phyloP scores from a whole-genome alignment of 1,140 invertebrate species.

The Ceratoteleas bidentatus region DNA sequence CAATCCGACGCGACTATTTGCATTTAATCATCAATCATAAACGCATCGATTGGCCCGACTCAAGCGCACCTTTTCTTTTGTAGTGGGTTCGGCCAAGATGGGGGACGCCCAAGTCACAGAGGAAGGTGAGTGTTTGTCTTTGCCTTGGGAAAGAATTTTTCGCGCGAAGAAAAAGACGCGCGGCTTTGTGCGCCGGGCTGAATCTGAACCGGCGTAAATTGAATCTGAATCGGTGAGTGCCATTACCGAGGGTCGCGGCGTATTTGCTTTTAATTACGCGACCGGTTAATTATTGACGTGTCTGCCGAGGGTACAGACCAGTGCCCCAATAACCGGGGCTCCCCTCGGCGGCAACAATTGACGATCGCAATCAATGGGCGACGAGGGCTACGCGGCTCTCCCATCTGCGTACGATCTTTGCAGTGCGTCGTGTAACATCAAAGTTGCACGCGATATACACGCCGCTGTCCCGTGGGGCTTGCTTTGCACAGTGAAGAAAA shows the following conservation, averaged over 20 bases:
- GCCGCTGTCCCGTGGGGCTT: constrained; percentile 62
- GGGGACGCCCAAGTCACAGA: constrained; percentile 82
- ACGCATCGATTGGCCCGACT: constrained; percentile 26
- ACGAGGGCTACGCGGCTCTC: constrained; percentile 38
- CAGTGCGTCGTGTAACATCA: constrained; percentile 76
- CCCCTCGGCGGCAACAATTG: constrained; percentile 71
- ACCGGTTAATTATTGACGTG: constrained; percentile 77
- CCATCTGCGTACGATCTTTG: constrained; percentile 45
- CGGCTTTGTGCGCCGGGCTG: constrained; percentile 6
- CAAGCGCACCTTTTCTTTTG: constrained; percentile 63
- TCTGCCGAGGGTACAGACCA: constrained; percentile 44
- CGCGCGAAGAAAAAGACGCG: constrained; percentile 48
- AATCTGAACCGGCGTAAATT: constrained; percentile 50
- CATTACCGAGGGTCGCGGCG: constrained; percentile 48
- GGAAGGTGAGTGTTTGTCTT: constrained; percentile 79
- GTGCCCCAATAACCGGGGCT: constrained; percentile 55
- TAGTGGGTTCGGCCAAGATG: constrained; percentile 79
- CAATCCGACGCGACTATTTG: constrained; percentile 36
- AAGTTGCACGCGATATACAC: constrained; percentile 76
- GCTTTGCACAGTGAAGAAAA: constrained; percentile 76
- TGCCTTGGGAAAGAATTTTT: constrained; percentile 42
- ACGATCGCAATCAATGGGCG: constrained; percentile 68
- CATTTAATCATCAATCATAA: constrained; percentile 51
- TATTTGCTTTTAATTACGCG: constrained; percentile 80
- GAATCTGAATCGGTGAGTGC: constrained; percentile 61